A percentile compares a stretch with the other conserved stretches of the same genome.
Evolutionary conservation across 2,113 vertebrate species (phyloP).

Genomic region (Aythya baeri): DNA sequence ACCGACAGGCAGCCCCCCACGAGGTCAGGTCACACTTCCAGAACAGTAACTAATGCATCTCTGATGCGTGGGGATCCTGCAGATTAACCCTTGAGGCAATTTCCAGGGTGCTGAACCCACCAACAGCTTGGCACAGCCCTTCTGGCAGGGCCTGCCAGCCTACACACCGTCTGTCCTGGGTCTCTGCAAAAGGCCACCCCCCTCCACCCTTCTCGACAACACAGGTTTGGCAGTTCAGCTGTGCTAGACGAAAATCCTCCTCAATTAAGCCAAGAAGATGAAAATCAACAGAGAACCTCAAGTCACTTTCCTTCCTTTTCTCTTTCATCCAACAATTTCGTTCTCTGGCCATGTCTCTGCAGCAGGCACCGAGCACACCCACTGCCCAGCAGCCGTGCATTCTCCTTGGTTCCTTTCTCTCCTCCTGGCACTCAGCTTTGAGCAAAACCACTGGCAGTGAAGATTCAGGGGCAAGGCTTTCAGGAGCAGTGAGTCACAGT

Average conservation of each 20-base stretch:
- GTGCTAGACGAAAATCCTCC: not conserved
- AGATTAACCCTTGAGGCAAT: not conserved
- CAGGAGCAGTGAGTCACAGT: not conserved
- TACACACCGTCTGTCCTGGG: fast-evolving
- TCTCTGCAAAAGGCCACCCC: not conserved
- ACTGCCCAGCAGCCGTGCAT: fast-evolving
- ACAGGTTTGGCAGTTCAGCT: not conserved
- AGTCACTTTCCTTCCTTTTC: not conserved
- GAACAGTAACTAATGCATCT: fast-evolving
- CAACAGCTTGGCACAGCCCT: not conserved
- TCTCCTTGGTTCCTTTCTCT: not conserved
- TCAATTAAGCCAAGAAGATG: not conserved
- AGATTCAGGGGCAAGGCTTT: not conserved
- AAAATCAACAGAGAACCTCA: not conserved
- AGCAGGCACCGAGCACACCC: not conserved
- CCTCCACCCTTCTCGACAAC: not conserved
- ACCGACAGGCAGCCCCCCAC: fast-evolving
- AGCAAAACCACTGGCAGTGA: not conserved
- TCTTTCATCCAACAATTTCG: fast-evolving
- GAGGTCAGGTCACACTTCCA: fast-evolving
- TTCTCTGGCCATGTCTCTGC: fast-evolving
- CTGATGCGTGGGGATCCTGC: fast-evolving
- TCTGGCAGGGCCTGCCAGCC: not conserved
- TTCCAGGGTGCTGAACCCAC: fast-evolving
- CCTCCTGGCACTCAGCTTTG: not conserved